Evolutionary conservation across 2,113 vertebrate species (phyloP).

Genomic region (Erythrocercus mccallii): DNA sequence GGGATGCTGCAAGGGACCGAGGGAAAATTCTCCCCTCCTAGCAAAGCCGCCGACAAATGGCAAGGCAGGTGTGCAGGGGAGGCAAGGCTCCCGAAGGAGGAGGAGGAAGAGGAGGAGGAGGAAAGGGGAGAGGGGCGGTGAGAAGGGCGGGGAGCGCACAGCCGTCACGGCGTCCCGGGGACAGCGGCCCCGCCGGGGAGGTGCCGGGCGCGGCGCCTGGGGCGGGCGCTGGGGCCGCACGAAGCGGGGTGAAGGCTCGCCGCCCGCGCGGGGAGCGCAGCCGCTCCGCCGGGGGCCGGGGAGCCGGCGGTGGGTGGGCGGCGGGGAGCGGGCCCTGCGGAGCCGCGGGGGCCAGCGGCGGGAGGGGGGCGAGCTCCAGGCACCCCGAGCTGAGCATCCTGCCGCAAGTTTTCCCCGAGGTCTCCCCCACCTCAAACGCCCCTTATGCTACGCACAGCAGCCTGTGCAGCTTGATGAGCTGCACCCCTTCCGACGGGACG

Average conservation of each 20-base stretch:
- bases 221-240: background rate
- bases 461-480: background rate
- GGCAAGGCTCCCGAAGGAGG: background rate
- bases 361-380: background rate
- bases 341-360: background rate
- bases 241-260: background rate
- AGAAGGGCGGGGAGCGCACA: background rate
- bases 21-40: slow-evolving; percentile 66
- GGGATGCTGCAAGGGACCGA: slow-evolving; percentile 68
- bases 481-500: background rate
- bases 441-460: background rate
- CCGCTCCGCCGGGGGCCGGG: background rate
- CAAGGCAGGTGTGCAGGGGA: slow-evolving; percentile 27
- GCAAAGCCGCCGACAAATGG: slow-evolving; percentile 37
- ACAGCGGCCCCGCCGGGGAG: background rate
- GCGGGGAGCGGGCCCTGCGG: background rate
- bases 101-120: background rate
- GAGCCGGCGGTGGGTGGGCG: background rate
- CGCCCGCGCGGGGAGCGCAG: background rate
- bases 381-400: background rate
- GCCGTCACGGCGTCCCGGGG: background rate
- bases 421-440: background rate
- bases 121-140: background rate
- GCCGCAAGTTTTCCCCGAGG: background rate
- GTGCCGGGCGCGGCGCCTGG: background rate